Percentiles rank a stretch among this genome's conserved stretches.
These are phyloP conservation scores for Pandemis heparana DNA, from an alignment of 2,888 invertebrate genomes.

Conservation along the genomic window DNA sequence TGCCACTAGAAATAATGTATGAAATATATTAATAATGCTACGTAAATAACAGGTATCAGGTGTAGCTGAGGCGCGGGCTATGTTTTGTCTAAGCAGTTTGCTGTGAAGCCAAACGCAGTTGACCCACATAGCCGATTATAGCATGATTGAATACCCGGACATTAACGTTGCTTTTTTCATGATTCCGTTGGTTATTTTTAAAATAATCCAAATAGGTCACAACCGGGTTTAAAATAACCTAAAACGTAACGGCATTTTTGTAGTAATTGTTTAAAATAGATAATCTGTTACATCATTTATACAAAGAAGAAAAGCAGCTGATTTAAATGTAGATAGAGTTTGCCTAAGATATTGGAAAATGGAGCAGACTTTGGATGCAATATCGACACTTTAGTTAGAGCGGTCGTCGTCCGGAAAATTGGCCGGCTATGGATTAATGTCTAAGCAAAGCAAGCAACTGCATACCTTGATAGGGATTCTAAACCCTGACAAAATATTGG, in stretches of 20 bases:
- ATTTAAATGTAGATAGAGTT: conserved; percentile 33
- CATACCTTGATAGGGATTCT: conserved; percentile 55
- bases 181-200: conserved; percentile 3
- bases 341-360: conserved; percentile 26
- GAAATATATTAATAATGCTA: background rate
- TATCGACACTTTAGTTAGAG: conserved; percentile 36
- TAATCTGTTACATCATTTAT: conserved; percentile 1
- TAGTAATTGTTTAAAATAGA: background rate
- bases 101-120: conserved; percentile 63
- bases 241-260: background rate
- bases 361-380: conserved; percentile 33
- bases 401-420: conserved; percentile 48
- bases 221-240: background rate
- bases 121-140: conserved; percentile 69
- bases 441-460: conserved; percentile 44
- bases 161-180: conserved; percentile 11
- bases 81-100: conserved; percentile 48
- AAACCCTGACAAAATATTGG: conserved; percentile 56
- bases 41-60: conserved; percentile 7
- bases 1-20: background rate
- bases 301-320: conserved; percentile 7
- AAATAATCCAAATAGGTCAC: background rate
- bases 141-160: conserved; percentile 62
- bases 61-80: conserved; percentile 14
- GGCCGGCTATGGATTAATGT: conserved; percentile 47